phyloP scores from a whole-genome alignment of 1,140 invertebrate species.

The Pseudoatta argentina region DNA sequence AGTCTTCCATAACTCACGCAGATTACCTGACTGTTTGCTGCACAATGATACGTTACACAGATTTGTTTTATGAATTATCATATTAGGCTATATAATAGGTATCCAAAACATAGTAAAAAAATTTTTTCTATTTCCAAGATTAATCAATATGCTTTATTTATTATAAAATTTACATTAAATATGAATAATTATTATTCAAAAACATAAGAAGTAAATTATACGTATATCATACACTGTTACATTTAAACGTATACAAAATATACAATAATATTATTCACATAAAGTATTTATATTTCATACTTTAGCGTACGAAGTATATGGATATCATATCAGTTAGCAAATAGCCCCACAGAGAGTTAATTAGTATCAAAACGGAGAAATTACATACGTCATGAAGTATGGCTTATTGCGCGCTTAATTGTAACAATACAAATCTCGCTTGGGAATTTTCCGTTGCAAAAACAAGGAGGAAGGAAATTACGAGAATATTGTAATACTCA shows the following conservation, averaged over 20 bases:
- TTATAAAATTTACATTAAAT: not conserved
- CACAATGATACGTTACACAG: no score
- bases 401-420: slow-evolving; percentile 28
- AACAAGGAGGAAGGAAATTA: not conserved
- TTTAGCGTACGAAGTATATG: slow-evolving; percentile 17
- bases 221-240: not conserved
- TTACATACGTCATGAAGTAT: slow-evolving; percentile 19
- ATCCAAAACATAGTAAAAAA: no score
- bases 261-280: not conserved
- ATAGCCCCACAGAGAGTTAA: slow-evolving; percentile 31
- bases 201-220: not conserved
- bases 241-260: not conserved
- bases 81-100: no score
- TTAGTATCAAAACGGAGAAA: slow-evolving; percentile 20
- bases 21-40: no score
- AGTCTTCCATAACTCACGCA: no score
- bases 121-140: not conserved
- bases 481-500: slow-evolving; percentile 21
- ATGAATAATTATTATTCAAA: slow-evolving; percentile 10
- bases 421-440: slow-evolving; percentile 25
- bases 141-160: not conserved
- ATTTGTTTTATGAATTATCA: no score
- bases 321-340: slow-evolving; percentile 20
- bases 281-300: not conserved
- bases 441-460: slow-evolving; percentile 9